phyloP scores from a whole-genome alignment of 2,113 vertebrate species.

The Delphinapterus leucas region DNA sequence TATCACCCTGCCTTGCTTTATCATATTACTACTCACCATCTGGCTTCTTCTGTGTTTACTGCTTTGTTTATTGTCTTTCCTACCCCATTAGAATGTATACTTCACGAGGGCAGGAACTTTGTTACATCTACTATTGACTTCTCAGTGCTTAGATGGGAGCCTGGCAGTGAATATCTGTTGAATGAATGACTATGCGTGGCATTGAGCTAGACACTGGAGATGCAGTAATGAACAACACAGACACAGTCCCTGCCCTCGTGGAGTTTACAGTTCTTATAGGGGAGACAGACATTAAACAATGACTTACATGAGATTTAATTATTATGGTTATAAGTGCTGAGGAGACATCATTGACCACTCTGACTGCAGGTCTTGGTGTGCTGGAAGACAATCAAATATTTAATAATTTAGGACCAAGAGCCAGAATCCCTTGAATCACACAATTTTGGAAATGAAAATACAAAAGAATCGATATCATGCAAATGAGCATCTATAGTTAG shows the following conservation, averaged over 20 bases:
- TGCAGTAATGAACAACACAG: background rate
- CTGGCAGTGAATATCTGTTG: background rate
- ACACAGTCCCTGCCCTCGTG: background rate
- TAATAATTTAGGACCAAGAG: background rate
- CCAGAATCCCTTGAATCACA: background rate
- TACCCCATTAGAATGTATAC: background rate
- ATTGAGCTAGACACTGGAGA: background rate
- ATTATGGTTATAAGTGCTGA: background rate
- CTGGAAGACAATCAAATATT: slow-evolving; percentile 20
- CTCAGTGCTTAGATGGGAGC: background rate
- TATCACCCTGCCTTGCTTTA: background rate
- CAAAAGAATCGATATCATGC: slow-evolving; percentile 36
- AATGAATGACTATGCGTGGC: background rate
- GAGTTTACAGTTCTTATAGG: background rate
- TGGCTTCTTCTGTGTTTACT: background rate
- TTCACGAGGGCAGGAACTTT: background rate
- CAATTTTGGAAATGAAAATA: slow-evolving; percentile 29
- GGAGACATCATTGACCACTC: background rate
- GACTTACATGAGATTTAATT: background rate
- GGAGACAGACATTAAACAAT: background rate
- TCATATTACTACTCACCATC: background rate
- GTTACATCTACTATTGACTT: background rate
- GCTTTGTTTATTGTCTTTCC: background rate
- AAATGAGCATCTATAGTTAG: slow-evolving; percentile 62
- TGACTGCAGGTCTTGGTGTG: background rate